Evolutionary conservation across 1,140 invertebrate species (phyloP).

Genomic region (Sesamia nonagrioides): DNA sequence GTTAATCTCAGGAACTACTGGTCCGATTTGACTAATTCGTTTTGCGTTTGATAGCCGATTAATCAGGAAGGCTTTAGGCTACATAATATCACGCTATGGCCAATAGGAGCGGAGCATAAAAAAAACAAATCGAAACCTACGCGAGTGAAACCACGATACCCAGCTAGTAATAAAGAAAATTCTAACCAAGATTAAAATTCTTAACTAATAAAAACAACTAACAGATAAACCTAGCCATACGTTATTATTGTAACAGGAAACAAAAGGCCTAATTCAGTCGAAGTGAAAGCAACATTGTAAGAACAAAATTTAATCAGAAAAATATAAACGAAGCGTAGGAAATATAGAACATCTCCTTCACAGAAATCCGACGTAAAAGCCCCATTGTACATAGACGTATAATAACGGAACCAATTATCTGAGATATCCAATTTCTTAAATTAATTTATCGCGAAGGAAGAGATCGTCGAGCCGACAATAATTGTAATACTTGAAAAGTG

Average conservation of each 20-base stretch:
- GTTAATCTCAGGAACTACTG: too few species aligned
- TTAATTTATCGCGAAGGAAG: constrained; percentile 41
- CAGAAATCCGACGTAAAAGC: constrained; percentile 34
- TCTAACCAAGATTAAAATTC: background rate
- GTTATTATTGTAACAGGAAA: constrained; percentile 23
- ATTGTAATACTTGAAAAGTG: constrained; percentile 44
- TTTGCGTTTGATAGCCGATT: too few species aligned
- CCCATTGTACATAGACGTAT: constrained; percentile 28
- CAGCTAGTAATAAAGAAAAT: background rate
- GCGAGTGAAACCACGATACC: too few species aligned
- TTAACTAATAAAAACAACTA: background rate
- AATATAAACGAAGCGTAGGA: constrained; percentile 25
- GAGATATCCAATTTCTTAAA: constrained; percentile 46
- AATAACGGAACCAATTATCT: constrained; percentile 44
- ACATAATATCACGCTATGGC: too few species aligned
- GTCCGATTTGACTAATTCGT: too few species aligned
- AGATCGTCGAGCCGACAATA: constrained; percentile 32
- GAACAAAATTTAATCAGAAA: constrained; percentile 40
- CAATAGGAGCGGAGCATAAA: too few species aligned
- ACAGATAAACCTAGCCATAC: background rate
- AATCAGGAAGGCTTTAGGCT: too few species aligned
- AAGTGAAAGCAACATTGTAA: constrained; percentile 20
- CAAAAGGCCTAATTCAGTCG: constrained; percentile 39
- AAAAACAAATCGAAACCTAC: too few species aligned
- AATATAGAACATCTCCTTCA: constrained; percentile 36